phyloP scores from a whole-genome alignment of 2,113 vertebrate species.

The Aramus guarauna region DNA sequence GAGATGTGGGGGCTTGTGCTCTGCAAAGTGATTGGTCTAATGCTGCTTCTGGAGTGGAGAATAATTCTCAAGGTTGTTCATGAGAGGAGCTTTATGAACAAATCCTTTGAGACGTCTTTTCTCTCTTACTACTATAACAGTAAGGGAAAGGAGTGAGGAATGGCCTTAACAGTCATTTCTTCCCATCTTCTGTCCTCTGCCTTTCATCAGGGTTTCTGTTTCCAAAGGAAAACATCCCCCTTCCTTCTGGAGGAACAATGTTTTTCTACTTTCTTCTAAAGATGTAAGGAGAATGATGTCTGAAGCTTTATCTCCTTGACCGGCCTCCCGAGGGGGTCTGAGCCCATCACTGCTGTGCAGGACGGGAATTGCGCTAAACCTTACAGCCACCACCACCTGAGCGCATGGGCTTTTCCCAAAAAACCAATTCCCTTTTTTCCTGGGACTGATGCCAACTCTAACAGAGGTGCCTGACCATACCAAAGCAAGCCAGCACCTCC shows the following conservation, averaged over 20 bases:
- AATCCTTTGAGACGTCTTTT: neutral
- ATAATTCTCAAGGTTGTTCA: neutral
- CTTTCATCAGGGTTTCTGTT: neutral
- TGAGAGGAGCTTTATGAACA: neutral
- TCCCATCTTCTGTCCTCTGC: neutral
- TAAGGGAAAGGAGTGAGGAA: neutral
- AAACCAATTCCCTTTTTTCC: neutral
- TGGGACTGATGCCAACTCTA: fast-evolving
- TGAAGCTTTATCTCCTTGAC: neutral
- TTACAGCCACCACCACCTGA: neutral
- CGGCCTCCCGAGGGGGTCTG: neutral
- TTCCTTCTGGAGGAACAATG: neutral
- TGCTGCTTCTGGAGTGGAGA: neutral
- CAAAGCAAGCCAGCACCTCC: neutral
- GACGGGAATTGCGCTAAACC: neutral
- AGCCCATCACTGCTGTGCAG: neutral
- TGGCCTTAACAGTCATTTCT: neutral
- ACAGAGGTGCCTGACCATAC: neutral
- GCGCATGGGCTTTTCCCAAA: neutral
- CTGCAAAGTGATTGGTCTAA: neutral
- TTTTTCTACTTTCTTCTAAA: neutral
- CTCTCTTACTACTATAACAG: neutral
- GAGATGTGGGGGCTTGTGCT: neutral
- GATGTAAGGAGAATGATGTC: neutral
- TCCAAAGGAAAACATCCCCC: neutral